phyloP scores from a whole-genome alignment of 2,113 vertebrate species.

The Mionectes macconnelli region DNA sequence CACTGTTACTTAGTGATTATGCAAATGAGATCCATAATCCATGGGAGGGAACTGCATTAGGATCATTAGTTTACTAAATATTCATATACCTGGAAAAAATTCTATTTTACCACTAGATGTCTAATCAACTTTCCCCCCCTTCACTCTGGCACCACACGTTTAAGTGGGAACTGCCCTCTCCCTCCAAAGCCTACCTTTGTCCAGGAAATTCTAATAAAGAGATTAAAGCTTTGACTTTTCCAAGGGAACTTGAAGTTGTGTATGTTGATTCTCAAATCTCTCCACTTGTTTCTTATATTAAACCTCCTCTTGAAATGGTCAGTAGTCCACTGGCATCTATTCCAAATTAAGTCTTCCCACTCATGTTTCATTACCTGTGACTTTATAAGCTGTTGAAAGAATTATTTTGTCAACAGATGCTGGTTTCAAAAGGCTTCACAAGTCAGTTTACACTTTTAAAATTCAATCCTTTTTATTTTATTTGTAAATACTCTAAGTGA shows the following conservation, averaged over 20 bases:
- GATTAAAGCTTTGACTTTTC: not conserved
- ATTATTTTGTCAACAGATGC: not conserved
- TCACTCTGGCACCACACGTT: not conserved
- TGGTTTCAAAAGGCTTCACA: not conserved
- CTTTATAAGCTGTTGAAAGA: conserved; percentile 10
- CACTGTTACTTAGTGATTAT: not conserved
- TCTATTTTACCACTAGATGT: not conserved
- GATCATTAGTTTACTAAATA: not conserved
- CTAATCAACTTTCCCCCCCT: not conserved
- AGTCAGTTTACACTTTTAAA: not conserved
- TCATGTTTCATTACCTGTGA: not conserved
- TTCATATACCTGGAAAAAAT: not conserved
- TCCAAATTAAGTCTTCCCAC: not conserved
- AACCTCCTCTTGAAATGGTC: not conserved
- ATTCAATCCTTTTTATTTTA: not conserved
- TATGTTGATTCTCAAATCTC: not conserved
- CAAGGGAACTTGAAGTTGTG: not conserved
- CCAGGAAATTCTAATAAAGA: not conserved
- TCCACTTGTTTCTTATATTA: not conserved
- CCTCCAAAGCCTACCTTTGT: not conserved
- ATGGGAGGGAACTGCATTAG: not conserved
- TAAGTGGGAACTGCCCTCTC: not conserved
- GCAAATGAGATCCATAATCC: not conserved
- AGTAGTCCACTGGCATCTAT: not conserved
- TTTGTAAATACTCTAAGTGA: not conserved